Base-by-base conservation (phyloP, 2,113 vertebrate species). In the Erpornis zantholeuca region DNA sequence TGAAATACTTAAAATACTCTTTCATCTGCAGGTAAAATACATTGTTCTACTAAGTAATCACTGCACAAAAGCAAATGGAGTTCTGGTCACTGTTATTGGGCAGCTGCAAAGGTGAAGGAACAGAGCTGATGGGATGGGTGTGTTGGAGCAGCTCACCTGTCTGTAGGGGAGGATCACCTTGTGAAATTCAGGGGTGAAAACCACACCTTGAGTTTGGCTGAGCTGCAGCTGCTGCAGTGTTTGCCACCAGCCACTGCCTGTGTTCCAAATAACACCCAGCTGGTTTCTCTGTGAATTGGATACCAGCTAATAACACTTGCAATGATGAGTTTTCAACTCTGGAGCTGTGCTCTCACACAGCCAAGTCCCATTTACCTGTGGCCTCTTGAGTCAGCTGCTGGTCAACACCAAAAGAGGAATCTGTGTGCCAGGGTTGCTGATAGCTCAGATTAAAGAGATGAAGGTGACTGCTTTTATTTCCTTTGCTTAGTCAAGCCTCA, bases 301-400 rank as follows among this genome's bases (percentile, higher is more conserved):
- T 33, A 29, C 42, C 33, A 53, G 71, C 47, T 88, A 77, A 82
- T 54, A 59, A 28, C 8, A 23, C 35, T 33, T 24, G 61, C 33
- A 38, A 81, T 54, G 52, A 82, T 24, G 71, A 82, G 77, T 69
- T 96, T 53, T 76, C 75, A 81, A 0, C 87, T 91, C 71, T 20
- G 73, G 73, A 78, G 56, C 77, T 82, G 50, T 27, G 40, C 70
- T 92, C 40, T 50, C 2, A 1, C 70, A 27, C 2, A 66, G 86
- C 77, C 78, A 59, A n/a, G 38, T 36, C 57, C 29, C 65, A 36
- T 72, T 71, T 88, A 36, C 73, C 64, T 95, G 82, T 33, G 76
- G 68, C 80, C 71, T 76, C 16, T 18, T 88, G 91, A 96, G 76
- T 94, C 96, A 97, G 78, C 84, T 90, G 5, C 83, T 96, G 93